Evolutionary conservation across 1,140 invertebrate species (phyloP).

Genomic region (Cotesia typhae): DNA sequence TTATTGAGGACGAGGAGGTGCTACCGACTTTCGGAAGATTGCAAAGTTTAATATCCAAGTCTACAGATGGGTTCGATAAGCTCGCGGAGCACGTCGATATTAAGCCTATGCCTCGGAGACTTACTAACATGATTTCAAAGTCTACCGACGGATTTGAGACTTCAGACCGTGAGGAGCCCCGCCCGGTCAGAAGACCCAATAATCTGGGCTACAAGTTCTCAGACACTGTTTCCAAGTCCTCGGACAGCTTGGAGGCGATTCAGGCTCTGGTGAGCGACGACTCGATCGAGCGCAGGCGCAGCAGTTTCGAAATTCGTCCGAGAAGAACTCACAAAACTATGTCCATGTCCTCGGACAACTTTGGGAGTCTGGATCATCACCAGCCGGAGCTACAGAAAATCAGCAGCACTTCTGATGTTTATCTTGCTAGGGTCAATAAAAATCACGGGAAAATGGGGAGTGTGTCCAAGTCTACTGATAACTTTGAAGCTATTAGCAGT

Average conservation of each 20-base stretch:
- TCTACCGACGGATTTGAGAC: slow-evolving; percentile 57
- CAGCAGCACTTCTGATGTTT: slow-evolving; percentile 58
- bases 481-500: slow-evolving; percentile 52
- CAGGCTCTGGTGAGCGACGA: slow-evolving; percentile 52
- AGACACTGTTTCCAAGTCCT: slow-evolving; percentile 55
- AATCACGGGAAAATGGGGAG: slow-evolving; percentile 34
- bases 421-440: slow-evolving; percentile 47
- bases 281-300: slow-evolving; percentile 55
- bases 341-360: slow-evolving; percentile 61
- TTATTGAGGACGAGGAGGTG: slow-evolving; percentile 46
- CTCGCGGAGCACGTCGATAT: slow-evolving; percentile 55
- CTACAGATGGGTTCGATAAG: slow-evolving; percentile 55
- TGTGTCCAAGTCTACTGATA: slow-evolving; percentile 52
- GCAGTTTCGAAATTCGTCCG: slow-evolving; percentile 52
- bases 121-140: slow-evolving; percentile 51
- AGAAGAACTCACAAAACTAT: slow-evolving; percentile 48
- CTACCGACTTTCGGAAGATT: slow-evolving; percentile 47
- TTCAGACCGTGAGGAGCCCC: slow-evolving; percentile 47
- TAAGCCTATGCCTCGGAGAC: slow-evolving; percentile 26
- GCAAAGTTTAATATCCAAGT: slow-evolving; percentile 51
- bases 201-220: slow-evolving; percentile 50
- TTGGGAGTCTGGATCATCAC: slow-evolving; percentile 49
- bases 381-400: slow-evolving; percentile 49
- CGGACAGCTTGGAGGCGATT: slow-evolving; percentile 56
- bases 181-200: slow-evolving; percentile 46